Evolutionary conservation across 2,113 vertebrate species (phyloP).

Genomic region (Passerina amoena): DNA sequence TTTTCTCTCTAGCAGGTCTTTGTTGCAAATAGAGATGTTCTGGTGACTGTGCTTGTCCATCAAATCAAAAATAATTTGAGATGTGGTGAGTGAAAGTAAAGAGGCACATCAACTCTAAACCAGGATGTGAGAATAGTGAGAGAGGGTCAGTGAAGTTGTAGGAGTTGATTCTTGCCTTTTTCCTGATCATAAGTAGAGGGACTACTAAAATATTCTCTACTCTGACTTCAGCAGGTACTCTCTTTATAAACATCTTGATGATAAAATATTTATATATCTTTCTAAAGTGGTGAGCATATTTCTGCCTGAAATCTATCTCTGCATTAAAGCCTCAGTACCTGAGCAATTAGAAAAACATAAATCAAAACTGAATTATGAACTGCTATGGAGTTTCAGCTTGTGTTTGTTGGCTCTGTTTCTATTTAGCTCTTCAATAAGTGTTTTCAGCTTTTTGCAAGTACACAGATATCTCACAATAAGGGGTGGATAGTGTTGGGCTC

Average conservation of each 20-base stretch:
- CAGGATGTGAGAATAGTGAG: background rate
- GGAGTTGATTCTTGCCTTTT: background rate
- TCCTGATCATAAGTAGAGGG: background rate
- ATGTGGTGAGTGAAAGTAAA: background rate
- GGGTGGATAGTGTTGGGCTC: background rate
- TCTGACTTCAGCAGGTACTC: background rate
- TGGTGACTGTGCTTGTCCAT: background rate
- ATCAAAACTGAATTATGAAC: constrained; percentile 6
- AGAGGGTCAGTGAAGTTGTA: background rate
- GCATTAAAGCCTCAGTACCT: background rate
- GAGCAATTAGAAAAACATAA: constrained; percentile 13
- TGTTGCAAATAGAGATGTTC: background rate
- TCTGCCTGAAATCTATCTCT: background rate
- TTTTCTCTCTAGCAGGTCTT: background rate
- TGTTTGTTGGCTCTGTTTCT: background rate
- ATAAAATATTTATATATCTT: background rate
- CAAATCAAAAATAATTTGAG: background rate
- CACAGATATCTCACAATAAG: background rate
- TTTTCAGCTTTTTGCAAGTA: background rate
- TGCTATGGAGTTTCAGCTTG: background rate
- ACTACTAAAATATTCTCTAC: background rate
- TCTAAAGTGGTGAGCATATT: background rate
- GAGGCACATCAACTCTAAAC: background rate
- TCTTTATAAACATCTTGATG: background rate
- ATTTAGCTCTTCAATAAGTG: background rate